These are phyloP conservation scores for Gymnosoma rotundatum DNA, from an alignment of 2,888 invertebrate species.

Conservation along the genomic window DNA sequence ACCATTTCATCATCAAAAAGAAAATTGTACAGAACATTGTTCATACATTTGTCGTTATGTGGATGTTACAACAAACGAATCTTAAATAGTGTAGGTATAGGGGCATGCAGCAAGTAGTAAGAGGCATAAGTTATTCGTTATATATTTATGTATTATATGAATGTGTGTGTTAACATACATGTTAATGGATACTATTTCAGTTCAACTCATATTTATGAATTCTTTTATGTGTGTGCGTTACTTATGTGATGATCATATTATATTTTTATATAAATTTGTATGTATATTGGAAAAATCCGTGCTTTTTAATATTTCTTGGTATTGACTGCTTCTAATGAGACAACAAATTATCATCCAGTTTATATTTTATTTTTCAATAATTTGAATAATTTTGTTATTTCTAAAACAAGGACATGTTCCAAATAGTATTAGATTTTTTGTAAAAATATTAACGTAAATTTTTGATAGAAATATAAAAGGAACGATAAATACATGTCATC, in stretches of 20 bases:
- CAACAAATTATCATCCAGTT: conserved; percentile 7
- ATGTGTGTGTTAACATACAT: conserved; percentile 26
- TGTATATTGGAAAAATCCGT: conserved; percentile 67
- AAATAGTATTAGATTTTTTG: conserved; percentile 4
- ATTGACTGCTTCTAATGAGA: conserved; percentile 35
- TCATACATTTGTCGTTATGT: conserved; percentile 24
- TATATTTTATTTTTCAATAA: background rate
- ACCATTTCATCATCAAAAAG: conserved; percentile 70
- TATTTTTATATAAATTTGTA: conserved; percentile 15
- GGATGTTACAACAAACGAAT: background rate
- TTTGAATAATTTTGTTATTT: conserved; percentile 43
- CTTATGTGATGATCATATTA: conserved; percentile 43
- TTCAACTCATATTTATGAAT: background rate
- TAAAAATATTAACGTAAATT: background rate
- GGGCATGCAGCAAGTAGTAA: background rate
- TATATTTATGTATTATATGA: conserved; percentile 26
- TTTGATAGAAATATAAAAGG: too few species aligned
- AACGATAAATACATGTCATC: too few species aligned
- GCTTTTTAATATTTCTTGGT: conserved; percentile 42
- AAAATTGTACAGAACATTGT: conserved; percentile 27
- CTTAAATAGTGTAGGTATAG: conserved; percentile 10
- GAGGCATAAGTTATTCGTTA: conserved; percentile 39
- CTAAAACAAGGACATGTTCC: conserved; percentile 5
- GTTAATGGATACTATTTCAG: conserved; percentile 12
- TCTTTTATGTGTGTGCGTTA: background rate